Percentiles rank a stretch among this genome's conserved stretches.
Evolutionary conservation across 2,797 vertebrate genomes (phyloP).

Genomic region (Nasua narica): DNA sequence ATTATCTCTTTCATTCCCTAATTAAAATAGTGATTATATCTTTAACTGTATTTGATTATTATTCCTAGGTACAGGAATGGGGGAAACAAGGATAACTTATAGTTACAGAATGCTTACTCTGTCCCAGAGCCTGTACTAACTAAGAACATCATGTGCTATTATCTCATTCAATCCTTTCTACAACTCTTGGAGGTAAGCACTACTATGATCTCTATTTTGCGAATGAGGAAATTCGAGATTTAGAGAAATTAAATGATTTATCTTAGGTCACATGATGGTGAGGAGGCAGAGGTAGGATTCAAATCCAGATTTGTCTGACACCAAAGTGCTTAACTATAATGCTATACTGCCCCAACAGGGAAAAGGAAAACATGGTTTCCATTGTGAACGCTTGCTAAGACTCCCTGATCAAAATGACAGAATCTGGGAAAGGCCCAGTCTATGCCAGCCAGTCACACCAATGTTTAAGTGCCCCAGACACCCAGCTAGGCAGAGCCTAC

Average conservation of each 20-base stretch:
- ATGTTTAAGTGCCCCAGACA: background rate
- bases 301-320: background rate
- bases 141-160: background rate
- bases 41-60: slow-evolving; percentile 9
- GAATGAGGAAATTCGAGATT: background rate
- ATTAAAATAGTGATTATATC: slow-evolving; percentile 33
- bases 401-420: background rate
- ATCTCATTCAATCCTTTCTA: background rate
- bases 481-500: background rate
- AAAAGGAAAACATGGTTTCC: background rate
- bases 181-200: background rate
- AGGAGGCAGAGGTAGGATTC: background rate
- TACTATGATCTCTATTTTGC: background rate
- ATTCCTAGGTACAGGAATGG: background rate
- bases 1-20: slow-evolving; percentile 24
- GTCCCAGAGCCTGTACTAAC: background rate
- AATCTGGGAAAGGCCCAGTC: background rate
- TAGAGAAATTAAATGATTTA: slow-evolving; percentile 22
- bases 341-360: background rate
- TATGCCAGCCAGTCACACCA: background rate
- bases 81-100: background rate
- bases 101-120: background rate
- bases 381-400: background rate
- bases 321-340: background rate
- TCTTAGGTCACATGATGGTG: background rate